Evolutionary conservation across 2,113 vertebrate species (phyloP), one percentile per base, ranked within the genome.

Genomic region (Macquaria australasica): DNA sequence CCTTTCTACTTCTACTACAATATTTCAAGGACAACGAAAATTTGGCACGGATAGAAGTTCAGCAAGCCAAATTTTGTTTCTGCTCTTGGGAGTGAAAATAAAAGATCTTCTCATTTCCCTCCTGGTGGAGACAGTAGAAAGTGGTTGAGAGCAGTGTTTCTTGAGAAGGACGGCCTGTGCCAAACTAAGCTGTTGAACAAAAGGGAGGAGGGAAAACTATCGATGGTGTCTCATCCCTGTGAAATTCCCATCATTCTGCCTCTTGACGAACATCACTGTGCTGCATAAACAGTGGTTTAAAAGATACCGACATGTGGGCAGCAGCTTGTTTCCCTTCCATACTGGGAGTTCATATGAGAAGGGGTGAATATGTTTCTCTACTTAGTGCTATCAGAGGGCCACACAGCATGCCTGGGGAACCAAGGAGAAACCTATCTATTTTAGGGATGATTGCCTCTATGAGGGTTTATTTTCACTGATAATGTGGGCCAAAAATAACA

Each of bases 401-500:
- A 95, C 94, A 94, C 94, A 95, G 93, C 89, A 90, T 86, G 92
- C 50, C 59, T 82, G 58, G 37, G 69, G 83, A 89, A 78, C 83
- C 85, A 85, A 86, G 60, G 71, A 87, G 89, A 89, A 88, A 89
- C 86, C 87, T 73, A 85, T 93, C 93, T 95, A 95, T 95, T 95
- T 95, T 91, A 90, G 87, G 85, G 91, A 86, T 88, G 91, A 94
- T 92, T 94, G 96, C 94, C 94, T 96, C 92, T 87, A 87, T 91
- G 81, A 93, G 82, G 83, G 94, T 96, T 95, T 94, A 82, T 95
- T 96, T 96, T 95, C 81, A 83, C 89, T 84, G 73, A 87, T 89
- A 83, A 87, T 31, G 58, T 69, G 25, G 78, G 94, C 96, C 95
- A 96, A 95, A 88, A 93, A 77, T 78, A 96, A 95, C 94, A 96